Evolutionary conservation across 1,140 invertebrate species (phyloP), one percentile per base, ranked within the genome.

Genomic region (Carposina sasakii): DNA sequence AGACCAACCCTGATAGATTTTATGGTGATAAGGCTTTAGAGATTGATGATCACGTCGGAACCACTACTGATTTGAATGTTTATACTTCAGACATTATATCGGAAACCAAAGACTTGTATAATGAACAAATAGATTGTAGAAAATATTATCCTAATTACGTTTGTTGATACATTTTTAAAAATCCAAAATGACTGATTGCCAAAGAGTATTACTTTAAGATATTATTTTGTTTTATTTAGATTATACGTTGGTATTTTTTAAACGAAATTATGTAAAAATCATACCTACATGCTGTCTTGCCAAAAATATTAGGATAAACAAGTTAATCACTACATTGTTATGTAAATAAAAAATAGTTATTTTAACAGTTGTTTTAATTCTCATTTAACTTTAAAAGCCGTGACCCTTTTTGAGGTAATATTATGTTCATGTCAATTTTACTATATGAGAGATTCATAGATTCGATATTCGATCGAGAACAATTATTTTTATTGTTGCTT

Each of bases 111-210:
- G 34, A 53, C 12, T 43, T 53, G 0, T 62, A 57, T n/a, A n/a
- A n/a, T 39, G 53, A 71, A 36, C 67, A 69, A 23, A 39, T 62
- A 0, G 72, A 79, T 36, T 51, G 60, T 33, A 82, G 78, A 60
- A 82, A 79, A 22, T 82, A 71, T 57, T 78, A 66, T 42, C 63
- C 71, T 5, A 79, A 65, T 47, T 81, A 63, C 48, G 66, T 68
- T 48, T 76, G 73, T 72, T 79, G 63, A 65, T 57, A 48, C 8
- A 13, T 48, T 48, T 39, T 28, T 28, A 28, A 28, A 28, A 6
- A 6, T 6, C 24, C 24, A 28, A 6, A 28, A 5, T 28, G 71
- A 75, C 76, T 76, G 71, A 75, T 52, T 63, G 55, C 67, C 64
- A 75, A 76, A 76, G 60, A 77, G 66, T 72, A 74, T 71, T 72